Evolutionary conservation across 2,888 invertebrate genomes (phyloP), one percentile per base, ranked within the genome.

Genomic region (Ceriagrion tenellum): DNA sequence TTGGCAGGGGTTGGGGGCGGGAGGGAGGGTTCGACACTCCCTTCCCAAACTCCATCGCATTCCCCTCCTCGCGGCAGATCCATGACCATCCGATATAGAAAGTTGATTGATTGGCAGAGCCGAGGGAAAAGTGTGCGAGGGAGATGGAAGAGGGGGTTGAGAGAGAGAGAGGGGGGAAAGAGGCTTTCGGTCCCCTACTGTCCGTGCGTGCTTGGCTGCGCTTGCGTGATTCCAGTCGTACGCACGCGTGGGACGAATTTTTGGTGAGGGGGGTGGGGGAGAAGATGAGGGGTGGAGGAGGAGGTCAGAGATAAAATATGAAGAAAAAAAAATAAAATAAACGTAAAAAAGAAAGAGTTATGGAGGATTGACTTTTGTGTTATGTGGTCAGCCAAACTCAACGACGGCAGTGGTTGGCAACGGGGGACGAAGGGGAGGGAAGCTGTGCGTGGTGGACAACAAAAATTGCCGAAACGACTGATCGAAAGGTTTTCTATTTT

Each of bases 101-200:
- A 89, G 55, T 55, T 89, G 89, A 89, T 89, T 89, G 89, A 89
- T 89, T 89, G 89, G 89, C 89, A 89, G 55, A 40, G 88, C 88
- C 88, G 23, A 26, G 47, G 81, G n/a, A 35, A 81, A 81, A 81
- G 81, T 16, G 35, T 18, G n/a, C 30, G 55, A n/a, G n/a, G 55
- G 26, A 6, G 13, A 13, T n/a, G 13, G 23, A 13, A 16, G 59
- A 20, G 59, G 16, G 59, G 20, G 59, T 59, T 3, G n/a, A 0
- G 47, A 47, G 74, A 10, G 74, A 74, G 74, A 23, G 74, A 74
- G 74, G 20, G 30, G 59, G 69, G 3, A n/a, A 2, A 10, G 10
- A n/a, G 69, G 69, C 4, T 69, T 69, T n/a, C n/a, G 13, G n/a
- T 8, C n/a, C 69, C 12, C 26, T 12, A n/a, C n/a, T 8, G 69